phyloP scores from a whole-genome alignment of 2,113 vertebrate species.

The Patagioenas fasciata region DNA sequence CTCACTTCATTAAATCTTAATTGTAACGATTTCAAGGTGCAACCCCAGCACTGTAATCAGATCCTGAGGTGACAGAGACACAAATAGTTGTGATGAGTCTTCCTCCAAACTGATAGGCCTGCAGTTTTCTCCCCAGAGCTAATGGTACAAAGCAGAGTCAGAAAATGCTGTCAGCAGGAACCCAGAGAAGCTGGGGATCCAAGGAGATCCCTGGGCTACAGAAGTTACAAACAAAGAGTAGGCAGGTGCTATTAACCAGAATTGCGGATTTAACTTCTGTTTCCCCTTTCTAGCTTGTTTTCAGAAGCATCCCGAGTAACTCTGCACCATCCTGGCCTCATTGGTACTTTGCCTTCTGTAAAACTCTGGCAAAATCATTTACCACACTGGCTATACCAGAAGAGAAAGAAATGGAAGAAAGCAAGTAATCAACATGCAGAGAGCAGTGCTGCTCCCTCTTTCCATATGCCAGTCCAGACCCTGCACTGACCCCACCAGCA shows the following conservation, averaged over 20 bases:
- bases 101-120: constrained; percentile 23
- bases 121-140: constrained; percentile 26
- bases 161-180: constrained; percentile 30
- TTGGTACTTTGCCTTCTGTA: neutral
- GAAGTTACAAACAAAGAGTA: neutral
- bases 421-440: neutral
- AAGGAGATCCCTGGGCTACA: neutral
- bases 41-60: constrained; percentile 41
- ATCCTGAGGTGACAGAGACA: constrained; percentile 41
- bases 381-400: neutral
- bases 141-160: neutral
- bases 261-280: neutral
- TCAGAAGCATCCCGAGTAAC: neutral
- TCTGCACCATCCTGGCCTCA: neutral
- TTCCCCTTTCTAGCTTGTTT: neutral
- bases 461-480: neutral
- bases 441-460: neutral
- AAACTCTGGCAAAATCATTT: neutral
- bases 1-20: constrained; percentile 63
- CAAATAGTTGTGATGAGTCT: constrained; percentile 28
- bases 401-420: neutral
- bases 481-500: neutral
- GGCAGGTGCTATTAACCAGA: neutral
- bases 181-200: neutral
- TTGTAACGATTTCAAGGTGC: constrained; percentile 36